These are phyloP conservation scores for Tonatia bakeri DNA, from an alignment of 2,113 vertebrate genomes.

Conservation along the genomic window DNA sequence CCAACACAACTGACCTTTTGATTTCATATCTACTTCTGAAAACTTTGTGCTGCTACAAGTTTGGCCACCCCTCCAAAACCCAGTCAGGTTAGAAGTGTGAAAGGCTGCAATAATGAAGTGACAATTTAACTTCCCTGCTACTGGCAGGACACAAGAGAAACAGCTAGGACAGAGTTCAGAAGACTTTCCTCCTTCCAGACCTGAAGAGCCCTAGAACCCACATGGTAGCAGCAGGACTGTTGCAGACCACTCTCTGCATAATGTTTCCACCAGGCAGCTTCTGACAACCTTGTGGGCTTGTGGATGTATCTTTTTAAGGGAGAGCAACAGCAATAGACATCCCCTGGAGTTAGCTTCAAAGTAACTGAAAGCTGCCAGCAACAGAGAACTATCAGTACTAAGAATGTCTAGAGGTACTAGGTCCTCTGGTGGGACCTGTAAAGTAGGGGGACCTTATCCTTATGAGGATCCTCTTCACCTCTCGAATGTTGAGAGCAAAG, in stretches of 20 bases:
- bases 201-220: neutral
- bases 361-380: neutral
- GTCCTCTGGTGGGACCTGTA: neutral
- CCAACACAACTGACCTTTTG: constrained; percentile 82
- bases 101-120: constrained; percentile 13
- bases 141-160: neutral
- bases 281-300: neutral
- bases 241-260: neutral
- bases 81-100: constrained; percentile 10
- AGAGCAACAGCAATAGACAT: neutral
- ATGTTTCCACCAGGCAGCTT: neutral
- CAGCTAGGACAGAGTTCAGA: neutral
- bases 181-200: neutral
- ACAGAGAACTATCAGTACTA: neutral
- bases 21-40: constrained; percentile 71
- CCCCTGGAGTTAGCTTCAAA: constrained; percentile 7
- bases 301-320: neutral
- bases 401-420: neutral
- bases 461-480: neutral
- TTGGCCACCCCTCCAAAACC: constrained; percentile 53
- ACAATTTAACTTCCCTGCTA: constrained; percentile 25
- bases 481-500: constrained; percentile 13
- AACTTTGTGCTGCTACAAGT: constrained; percentile 50
- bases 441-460: neutral
- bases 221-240: neutral